Conservation (phyloP, 2,113 vertebrate species). For the Perca schrenkii region DNA sequence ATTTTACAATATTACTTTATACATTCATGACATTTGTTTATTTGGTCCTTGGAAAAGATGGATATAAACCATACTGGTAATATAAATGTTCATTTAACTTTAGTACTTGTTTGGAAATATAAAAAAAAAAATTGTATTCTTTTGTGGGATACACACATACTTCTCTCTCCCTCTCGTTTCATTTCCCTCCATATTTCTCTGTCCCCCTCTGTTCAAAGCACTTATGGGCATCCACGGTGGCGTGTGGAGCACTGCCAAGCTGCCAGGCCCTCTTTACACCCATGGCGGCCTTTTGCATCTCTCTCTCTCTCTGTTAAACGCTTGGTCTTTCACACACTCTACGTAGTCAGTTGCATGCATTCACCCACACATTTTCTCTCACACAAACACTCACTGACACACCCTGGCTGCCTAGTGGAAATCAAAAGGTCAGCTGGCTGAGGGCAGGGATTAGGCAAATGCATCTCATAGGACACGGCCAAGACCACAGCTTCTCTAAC, state of each 20-base stretch:
- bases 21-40: background rate
- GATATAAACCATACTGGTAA: background rate
- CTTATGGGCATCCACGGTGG: constrained; percentile 32
- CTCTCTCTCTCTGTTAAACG: constrained; percentile 9
- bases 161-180: background rate
- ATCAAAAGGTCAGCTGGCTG: constrained; percentile 54
- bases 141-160: too few species aligned
- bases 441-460: constrained; percentile 63
- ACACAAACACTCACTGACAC: constrained; percentile 9
- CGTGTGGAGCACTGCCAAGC: constrained; percentile 52
- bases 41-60: background rate
- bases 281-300: constrained; percentile 16
- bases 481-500: constrained; percentile 48
- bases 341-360: background rate
- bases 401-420: constrained; percentile 21
- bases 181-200: background rate
- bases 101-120: too few species aligned
- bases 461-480: constrained; percentile 35
- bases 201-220: background rate
- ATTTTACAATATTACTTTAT: too few species aligned
- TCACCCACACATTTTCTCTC: constrained; percentile 23
- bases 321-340: constrained; percentile 33
- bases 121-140: too few species aligned
- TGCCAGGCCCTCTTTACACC: constrained; percentile 22
- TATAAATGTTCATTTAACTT: background rate